These are phyloP conservation scores for Macrophya alboannulata DNA, from an alignment of 2,888 invertebrate species.

Conservation along the genomic window DNA sequence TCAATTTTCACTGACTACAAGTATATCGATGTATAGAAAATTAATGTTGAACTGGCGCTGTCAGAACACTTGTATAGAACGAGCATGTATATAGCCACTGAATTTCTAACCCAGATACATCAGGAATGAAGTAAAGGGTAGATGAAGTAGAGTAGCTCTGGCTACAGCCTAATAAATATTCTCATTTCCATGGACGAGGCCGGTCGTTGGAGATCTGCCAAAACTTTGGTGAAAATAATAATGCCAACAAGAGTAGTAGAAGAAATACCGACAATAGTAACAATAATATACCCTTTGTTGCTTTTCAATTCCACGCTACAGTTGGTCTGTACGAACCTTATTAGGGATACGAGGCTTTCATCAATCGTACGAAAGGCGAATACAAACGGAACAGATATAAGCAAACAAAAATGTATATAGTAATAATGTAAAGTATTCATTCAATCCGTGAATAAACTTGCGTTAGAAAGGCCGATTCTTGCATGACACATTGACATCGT, in stretches of 20 bases:
- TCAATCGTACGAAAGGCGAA: slow-evolving; percentile 41
- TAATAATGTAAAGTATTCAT: slow-evolving; percentile 22
- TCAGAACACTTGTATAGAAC: slow-evolving; percentile 3
- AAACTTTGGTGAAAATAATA: slow-evolving; percentile 39
- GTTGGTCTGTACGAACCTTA: slow-evolving; percentile 44
- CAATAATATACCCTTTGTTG: slow-evolving; percentile 46
- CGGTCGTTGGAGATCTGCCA: slow-evolving; percentile 40
- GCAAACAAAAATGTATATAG: background rate
- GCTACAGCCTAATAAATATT: slow-evolving; percentile 32
- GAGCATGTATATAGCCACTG: background rate
- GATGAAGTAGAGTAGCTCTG: slow-evolving; percentile 26
- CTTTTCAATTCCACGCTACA: slow-evolving; percentile 50
- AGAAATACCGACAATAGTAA: slow-evolving; percentile 29
- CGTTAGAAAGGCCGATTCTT: slow-evolving; percentile 7
- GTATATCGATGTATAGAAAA: slow-evolving; percentile 9
- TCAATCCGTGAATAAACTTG: background rate
- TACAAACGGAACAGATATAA: slow-evolving; percentile 33
- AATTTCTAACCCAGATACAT: slow-evolving; percentile 35
- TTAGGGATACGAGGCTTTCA: slow-evolving; percentile 48
- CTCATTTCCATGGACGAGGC: slow-evolving; percentile 12
- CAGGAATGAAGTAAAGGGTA: slow-evolving; percentile 21
- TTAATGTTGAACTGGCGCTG: slow-evolving; percentile 11
- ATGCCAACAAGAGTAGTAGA: slow-evolving; percentile 19
- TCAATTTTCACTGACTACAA: background rate
- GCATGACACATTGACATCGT: slow-evolving; percentile 11